Evolutionary conservation across 2,113 vertebrate species (phyloP).

Genomic region (Nyctibius bracteatus): DNA sequence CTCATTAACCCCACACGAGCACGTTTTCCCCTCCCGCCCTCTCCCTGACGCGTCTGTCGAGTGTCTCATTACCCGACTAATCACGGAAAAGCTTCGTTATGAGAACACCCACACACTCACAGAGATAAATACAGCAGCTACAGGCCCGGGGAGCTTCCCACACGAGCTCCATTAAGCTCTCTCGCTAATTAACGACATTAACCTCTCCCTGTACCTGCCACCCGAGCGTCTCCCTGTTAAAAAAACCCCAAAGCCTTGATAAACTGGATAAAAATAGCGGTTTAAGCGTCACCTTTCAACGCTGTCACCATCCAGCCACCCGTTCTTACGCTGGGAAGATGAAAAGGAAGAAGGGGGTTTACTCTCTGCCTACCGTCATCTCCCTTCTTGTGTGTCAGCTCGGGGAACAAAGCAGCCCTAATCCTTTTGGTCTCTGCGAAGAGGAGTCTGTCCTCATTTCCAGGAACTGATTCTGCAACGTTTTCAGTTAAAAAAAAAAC

Average conservation of each 20-base stretch:
- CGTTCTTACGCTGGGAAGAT: not conserved
- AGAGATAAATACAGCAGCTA: not conserved
- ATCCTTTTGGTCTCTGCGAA: not conserved
- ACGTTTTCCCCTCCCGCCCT: fast-evolving
- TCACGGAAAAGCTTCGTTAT: not conserved
- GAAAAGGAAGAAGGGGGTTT: not conserved
- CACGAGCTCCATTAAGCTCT: not conserved
- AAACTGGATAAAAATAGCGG: fast-evolving
- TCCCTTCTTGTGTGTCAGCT: not conserved
- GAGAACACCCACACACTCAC: not conserved
- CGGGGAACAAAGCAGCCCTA: not conserved
- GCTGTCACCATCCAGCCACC: not conserved
- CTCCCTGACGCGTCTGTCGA: fast-evolving
- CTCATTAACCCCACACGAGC: too few relatives aligned
- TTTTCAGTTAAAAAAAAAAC: not conserved
- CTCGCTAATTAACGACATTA: fast-evolving
- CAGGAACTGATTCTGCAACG: not conserved
- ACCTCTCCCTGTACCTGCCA: not conserved
- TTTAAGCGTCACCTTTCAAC: not conserved
- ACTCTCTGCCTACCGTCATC: not conserved
- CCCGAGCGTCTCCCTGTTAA: not conserved
- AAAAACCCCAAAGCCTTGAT: not conserved
- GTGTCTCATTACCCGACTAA: not conserved
- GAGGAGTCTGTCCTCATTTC: not conserved
- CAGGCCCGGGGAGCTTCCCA: not conserved